Evolutionary conservation across 1,140 invertebrate genomes (phyloP).

Genomic region (Caligus rogercresseyi): DNA sequence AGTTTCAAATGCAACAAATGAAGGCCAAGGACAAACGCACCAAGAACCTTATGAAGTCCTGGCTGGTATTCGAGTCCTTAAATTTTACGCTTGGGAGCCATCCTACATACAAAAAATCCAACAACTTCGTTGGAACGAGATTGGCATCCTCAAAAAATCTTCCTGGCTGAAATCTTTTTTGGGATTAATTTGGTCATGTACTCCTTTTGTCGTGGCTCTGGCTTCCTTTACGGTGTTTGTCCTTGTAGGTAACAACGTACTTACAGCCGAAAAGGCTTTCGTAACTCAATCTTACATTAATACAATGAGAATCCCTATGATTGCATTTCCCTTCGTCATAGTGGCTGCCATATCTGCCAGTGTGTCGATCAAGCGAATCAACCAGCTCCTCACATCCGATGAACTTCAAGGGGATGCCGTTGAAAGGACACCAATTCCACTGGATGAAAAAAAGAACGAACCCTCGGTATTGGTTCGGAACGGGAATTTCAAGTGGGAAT

Average conservation of each 20-base stretch:
- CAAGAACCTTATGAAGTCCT: conserved; percentile 27
- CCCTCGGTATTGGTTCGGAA: conserved; percentile 33
- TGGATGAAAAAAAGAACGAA: conserved; percentile 35
- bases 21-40: conserved; percentile 27
- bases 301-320: conserved; percentile 35
- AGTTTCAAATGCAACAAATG: conserved; percentile 26
- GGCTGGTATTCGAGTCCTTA: conserved; percentile 27
- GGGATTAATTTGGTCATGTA: conserved; percentile 19
- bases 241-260: conserved; percentile 49
- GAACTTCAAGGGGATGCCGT: conserved; percentile 32
- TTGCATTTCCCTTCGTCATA: conserved; percentile 34
- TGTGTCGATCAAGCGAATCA: conserved; percentile 24
- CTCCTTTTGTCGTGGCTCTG: conserved; percentile 34
- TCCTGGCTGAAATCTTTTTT: conserved; percentile 16
- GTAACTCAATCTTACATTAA: conserved; percentile 38
- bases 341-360: conserved; percentile 27
- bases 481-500: conserved; percentile 34
- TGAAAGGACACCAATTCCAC: neutral
- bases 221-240: conserved; percentile 82
- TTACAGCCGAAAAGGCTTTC: conserved; percentile 48
- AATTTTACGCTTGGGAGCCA: conserved; percentile 19
- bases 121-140: conserved; percentile 24
- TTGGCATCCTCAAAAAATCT: conserved; percentile 20
- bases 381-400: conserved; percentile 22
- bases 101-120: conserved; percentile 17